phyloP scores from a whole-genome alignment of 2,888 invertebrate genomes.

The Papilio protenor region DNA sequence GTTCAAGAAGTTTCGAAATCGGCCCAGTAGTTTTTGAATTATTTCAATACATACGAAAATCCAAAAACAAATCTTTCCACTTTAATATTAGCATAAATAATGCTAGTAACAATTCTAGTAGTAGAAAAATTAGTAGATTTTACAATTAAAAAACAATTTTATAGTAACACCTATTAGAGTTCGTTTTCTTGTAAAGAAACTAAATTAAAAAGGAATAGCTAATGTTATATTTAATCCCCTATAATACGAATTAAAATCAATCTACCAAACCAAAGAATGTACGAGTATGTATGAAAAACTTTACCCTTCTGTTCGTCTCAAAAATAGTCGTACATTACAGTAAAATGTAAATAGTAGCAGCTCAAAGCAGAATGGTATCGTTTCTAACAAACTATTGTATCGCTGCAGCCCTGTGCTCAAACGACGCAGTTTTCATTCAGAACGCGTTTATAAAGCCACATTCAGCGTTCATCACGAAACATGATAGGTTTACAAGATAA shows the following conservation, averaged over 20 bases:
- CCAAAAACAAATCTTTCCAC: no score
- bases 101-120: not conserved
- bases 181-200: no score
- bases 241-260: no score
- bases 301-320: not conserved
- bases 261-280: no score
- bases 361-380: not conserved
- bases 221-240: no score
- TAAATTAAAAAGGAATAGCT: not conserved
- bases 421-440: slow-evolving; percentile 15
- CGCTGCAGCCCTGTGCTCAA: slow-evolving; percentile 3
- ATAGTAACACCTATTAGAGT: no score
- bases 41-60: no score
- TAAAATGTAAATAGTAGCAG: not conserved
- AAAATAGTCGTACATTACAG: not conserved
- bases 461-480: slow-evolving; percentile 7
- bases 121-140: no score
- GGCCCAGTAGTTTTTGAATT: no score
- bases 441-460: slow-evolving; percentile 8
- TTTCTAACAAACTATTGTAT: slow-evolving; percentile 13
- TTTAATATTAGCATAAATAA: no score
- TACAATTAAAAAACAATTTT: no score
- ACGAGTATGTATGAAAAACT: not conserved
- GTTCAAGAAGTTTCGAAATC: no score
- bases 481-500: not conserved